A percentile compares a stretch with the other conserved stretches of the same genome.
These are phyloP conservation scores for Boloria selene DNA, from an alignment of 2,888 invertebrate species.

Conservation along the genomic window DNA sequence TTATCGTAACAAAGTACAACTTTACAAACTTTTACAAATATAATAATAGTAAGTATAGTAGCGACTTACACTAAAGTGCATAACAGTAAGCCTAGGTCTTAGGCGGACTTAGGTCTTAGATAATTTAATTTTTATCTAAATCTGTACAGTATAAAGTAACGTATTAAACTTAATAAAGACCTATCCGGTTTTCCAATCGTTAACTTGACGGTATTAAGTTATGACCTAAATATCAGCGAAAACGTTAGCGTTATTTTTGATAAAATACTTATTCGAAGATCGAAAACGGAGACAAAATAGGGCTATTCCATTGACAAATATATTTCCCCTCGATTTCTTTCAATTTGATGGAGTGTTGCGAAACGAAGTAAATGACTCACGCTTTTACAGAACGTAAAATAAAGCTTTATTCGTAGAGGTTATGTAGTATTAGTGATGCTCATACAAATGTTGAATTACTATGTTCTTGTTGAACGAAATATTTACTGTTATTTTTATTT, in stretches of 20 bases:
- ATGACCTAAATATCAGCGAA: not conserved
- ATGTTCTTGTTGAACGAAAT: no score
- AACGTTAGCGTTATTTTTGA: constrained; percentile 5
- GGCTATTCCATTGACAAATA: constrained; percentile 29
- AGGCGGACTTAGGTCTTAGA: no score
- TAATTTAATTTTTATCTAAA: no score
- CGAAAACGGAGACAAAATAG: constrained; percentile 28
- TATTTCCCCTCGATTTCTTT: constrained; percentile 25
- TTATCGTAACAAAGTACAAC: no score
- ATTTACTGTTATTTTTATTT: no score
- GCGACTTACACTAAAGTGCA: no score
- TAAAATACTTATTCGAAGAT: constrained; percentile 6
- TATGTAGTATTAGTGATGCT: not conserved
- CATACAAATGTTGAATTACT: no score
- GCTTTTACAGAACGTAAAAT: constrained; percentile 3
- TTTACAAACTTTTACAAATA: no score
- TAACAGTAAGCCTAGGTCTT: no score
- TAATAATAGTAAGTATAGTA: no score
- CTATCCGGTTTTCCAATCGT: not conserved
- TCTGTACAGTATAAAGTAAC: no score
- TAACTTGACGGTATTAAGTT: not conserved
- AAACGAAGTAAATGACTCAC: constrained; percentile 16
- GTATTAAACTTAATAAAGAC: not conserved
- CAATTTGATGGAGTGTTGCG: constrained; percentile 27
- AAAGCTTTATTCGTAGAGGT: not conserved